phyloP scores from a whole-genome alignment of 2,888 invertebrate genomes.

The Operophtera brumata region DNA sequence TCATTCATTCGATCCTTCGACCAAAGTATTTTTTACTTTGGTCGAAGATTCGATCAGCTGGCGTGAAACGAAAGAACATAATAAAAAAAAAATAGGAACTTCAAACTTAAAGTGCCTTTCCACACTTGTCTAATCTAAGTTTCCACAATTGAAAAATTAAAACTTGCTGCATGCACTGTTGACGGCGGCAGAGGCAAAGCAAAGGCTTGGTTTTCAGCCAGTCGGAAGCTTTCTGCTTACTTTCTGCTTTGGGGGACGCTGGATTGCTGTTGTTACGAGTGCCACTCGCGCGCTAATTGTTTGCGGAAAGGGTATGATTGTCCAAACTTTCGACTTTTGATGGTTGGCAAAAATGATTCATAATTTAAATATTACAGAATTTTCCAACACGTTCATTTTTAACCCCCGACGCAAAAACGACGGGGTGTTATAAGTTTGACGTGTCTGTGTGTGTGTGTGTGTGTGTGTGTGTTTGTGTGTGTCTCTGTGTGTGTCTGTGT shows the following conservation, averaged over 20 bases:
- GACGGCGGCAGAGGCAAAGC: constrained; percentile 68
- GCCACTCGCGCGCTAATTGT: constrained; percentile 76
- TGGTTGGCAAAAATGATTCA: constrained; percentile 52
- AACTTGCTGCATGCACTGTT: constrained; percentile 56
- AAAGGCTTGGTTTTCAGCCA: constrained; percentile 61
- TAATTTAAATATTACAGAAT: no score
- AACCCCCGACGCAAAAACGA: no score
- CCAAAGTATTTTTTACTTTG: no score
- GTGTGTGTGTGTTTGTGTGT: no score
- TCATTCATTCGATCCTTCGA: no score
- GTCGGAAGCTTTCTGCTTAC: constrained; percentile 56
- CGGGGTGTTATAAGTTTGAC: no score
- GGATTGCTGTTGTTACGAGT: constrained; percentile 73
- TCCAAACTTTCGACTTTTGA: constrained; percentile 62
- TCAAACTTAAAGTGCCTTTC: constrained; percentile 6
- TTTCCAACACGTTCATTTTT: neutral
- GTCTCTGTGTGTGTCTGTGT: no score
- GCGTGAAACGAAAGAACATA: neutral
- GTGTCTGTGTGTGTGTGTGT: no score
- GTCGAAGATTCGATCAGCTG: no score
- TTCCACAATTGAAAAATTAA: constrained; percentile 49
- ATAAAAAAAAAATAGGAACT: constrained; percentile 2
- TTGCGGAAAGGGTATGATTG: constrained; percentile 79
- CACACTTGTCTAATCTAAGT: no score
- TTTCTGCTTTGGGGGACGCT: constrained; percentile 54